Evolutionary conservation across 1,140 invertebrate genomes (phyloP).

Genomic region (Oscheius sp.): DNA sequence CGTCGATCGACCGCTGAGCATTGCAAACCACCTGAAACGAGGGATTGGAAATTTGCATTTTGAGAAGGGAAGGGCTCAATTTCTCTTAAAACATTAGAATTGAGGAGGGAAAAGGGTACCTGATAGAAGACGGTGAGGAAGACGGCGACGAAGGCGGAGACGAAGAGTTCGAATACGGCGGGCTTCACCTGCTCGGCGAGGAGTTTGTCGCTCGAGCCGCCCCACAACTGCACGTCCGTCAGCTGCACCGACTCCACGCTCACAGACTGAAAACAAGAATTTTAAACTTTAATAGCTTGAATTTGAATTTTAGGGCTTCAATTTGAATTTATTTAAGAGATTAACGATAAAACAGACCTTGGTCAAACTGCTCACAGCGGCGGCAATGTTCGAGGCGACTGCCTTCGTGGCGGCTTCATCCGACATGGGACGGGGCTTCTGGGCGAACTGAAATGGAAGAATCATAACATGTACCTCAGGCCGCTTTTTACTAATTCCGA

Average conservation of each 20-base stretch:
- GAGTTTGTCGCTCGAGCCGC: slow-evolving; percentile 40
- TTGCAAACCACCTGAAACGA: neutral
- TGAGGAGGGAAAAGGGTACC: neutral
- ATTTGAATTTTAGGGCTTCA: too few relatives aligned
- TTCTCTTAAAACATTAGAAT: neutral
- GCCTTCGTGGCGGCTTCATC: slow-evolving; percentile 19
- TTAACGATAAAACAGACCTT: slow-evolving; percentile 32
- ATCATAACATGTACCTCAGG: too few relatives aligned
- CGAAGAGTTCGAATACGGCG: slow-evolving; percentile 90
- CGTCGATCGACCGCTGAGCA: neutral
- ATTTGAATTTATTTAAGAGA: too few relatives aligned
- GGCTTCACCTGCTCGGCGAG: slow-evolving; percentile 79
- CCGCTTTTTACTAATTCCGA: too few relatives aligned
- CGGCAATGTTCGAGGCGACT: slow-evolving; percentile 13
- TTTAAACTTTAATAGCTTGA: too few relatives aligned
- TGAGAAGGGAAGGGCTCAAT: too few relatives aligned
- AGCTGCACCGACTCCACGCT: neutral
- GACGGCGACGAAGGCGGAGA: slow-evolving; percentile 77
- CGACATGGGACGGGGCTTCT: slow-evolving; percentile 39
- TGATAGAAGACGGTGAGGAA: slow-evolving; percentile 78
- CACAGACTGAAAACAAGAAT: slow-evolving; percentile 1
- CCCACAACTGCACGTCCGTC: slow-evolving; percentile 9
- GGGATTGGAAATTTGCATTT: too few relatives aligned
- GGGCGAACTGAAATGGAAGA: slow-evolving; percentile 43
- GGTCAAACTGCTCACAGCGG: neutral